phyloP scores from a whole-genome alignment of 1,140 invertebrate genomes.

The Augochlora pura region DNA sequence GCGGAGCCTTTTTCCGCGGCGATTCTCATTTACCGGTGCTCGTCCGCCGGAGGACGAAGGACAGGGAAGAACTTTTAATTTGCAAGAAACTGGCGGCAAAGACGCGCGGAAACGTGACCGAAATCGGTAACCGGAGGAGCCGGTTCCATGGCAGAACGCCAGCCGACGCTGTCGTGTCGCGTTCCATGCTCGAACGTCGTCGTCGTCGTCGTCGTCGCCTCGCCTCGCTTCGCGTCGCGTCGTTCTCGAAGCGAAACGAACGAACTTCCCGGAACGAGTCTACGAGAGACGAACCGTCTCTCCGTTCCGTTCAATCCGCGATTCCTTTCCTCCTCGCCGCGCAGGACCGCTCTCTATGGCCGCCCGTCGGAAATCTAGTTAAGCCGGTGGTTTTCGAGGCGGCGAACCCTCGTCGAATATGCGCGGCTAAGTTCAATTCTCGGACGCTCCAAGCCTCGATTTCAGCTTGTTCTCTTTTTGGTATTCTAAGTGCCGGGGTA shows the following conservation, averaged over 20 bases:
- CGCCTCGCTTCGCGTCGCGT: slow-evolving; percentile 20
- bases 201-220: not conserved
- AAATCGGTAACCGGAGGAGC: slow-evolving; percentile 50
- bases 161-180: slow-evolving; percentile 42
- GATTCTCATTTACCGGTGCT: not conserved
- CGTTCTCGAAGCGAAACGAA: slow-evolving; percentile 12
- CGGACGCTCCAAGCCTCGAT: no score
- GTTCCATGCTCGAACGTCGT: slow-evolving; percentile 9
- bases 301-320: not conserved
- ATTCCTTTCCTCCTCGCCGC: not conserved
- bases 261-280: not conserved
- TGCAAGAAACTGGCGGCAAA: slow-evolving; percentile 39
- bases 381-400: no score
- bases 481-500: no score
- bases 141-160: slow-evolving; percentile 49
- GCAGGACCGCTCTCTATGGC: no score
- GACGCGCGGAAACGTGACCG: slow-evolving; percentile 53
- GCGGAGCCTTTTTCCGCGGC: not conserved
- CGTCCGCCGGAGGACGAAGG: not conserved
- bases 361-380: no score
- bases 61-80: slow-evolving; percentile 53
- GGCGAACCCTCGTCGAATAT: no score
- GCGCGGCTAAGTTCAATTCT: no score
- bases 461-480: no score
- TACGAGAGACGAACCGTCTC: slow-evolving; percentile 3